Conservation (phyloP, 1,140 invertebrate species). For the Vanessa tameamea region DNA sequence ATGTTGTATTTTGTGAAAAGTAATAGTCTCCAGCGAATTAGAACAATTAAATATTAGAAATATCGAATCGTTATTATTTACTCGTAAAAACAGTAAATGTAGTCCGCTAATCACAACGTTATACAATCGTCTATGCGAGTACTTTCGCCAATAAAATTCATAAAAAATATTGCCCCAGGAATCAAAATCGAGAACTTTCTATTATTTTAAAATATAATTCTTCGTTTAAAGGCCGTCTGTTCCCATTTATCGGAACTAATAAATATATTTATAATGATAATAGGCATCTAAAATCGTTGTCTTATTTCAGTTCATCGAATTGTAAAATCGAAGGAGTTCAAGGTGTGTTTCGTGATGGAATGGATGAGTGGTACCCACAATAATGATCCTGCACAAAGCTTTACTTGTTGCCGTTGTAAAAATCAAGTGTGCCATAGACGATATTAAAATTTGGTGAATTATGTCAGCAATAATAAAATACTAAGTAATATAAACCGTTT, state of each 20-base stretch:
- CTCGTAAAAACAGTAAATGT: slow-evolving; percentile 23
- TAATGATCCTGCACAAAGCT: no score
- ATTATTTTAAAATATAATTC: neutral
- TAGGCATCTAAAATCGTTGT: no score
- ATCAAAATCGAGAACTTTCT: neutral
- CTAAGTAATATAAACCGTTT: no score
- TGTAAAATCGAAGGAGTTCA: no score
- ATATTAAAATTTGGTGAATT: no score
- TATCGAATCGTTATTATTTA: slow-evolving; percentile 15
- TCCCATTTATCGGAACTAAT: slow-evolving; percentile 16
- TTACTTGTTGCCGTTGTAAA: no score
- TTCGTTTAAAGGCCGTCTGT: neutral
- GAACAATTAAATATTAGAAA: slow-evolving; percentile 9
- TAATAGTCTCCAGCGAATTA: neutral
- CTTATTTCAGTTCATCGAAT: no score
- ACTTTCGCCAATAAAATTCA: slow-evolving; percentile 31
- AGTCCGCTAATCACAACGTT: slow-evolving; percentile 24
- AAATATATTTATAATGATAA: neutral
- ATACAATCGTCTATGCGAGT: slow-evolving; percentile 12
- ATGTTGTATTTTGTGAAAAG: neutral
- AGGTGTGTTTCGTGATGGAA: no score
- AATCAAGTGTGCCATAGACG: no score
- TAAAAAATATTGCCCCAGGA: slow-evolving; percentile 9
- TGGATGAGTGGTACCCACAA: no score
- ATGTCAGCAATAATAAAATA: no score